phyloP scores from a whole-genome alignment of 2,113 vertebrate genomes.

The Sus scrofa region DNA sequence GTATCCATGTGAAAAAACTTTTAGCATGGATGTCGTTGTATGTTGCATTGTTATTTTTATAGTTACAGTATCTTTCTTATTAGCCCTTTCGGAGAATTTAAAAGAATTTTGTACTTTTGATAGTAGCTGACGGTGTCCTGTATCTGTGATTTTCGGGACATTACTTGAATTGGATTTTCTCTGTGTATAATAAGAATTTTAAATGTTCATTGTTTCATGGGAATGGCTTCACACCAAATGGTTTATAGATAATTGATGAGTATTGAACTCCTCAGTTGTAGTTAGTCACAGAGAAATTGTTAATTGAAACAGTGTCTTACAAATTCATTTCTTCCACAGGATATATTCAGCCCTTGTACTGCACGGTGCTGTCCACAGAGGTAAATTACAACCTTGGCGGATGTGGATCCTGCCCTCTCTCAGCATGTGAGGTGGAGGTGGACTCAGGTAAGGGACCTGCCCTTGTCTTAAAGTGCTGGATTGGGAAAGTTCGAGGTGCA shows the following conservation, averaged over 20 bases:
- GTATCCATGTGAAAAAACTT: background rate
- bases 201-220: background rate
- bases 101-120: background rate
- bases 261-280: background rate
- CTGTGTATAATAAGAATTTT: background rate
- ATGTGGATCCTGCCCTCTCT: background rate
- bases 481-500: background rate
- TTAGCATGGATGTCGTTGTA: background rate
- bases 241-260: background rate
- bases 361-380: background rate
- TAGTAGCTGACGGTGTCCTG: background rate
- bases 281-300: background rate
- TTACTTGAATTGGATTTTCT: conserved; percentile 12
- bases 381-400: background rate
- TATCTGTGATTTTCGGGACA: background rate
- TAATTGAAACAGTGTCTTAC: background rate
- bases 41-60: background rate
- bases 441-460: background rate
- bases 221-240: background rate
- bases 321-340: conserved; percentile 7
- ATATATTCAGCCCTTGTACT: background rate
- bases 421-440: background rate
- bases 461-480: background rate
- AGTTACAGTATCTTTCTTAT: background rate
- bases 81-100: background rate